Conservation (phyloP, 37 sponge, comb jelly and placozoan genomes). For the Oopsacas minuta region DNA sequence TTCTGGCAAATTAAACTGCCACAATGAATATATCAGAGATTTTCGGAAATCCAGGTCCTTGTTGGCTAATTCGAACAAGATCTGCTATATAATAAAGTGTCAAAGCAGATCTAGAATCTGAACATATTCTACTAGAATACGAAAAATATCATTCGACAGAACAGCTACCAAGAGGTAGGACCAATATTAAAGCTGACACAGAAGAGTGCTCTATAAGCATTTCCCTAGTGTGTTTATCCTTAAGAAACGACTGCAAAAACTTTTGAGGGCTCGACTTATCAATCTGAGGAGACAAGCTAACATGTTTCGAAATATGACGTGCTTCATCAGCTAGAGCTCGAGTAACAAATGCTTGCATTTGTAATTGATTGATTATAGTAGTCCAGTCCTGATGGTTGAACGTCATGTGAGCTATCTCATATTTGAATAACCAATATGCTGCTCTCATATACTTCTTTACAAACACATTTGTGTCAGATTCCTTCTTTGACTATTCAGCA, state of each 20-base stretch:
- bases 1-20: not conserved
- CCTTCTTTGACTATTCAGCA: not conserved
- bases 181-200: not conserved
- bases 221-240: not conserved
- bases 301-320: not conserved
- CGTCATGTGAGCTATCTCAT: not conserved
- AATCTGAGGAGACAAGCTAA: not conserved
- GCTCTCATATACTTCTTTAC: not conserved
- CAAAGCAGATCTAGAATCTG: not conserved
- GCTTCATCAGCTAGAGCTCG: not conserved
- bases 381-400: not conserved
- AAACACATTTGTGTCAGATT: not conserved
- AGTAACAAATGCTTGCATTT: not conserved
- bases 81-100: not conserved
- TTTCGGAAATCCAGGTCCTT: not conserved
- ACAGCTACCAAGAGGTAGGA: conserved; percentile 3
- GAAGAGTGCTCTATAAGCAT: not conserved
- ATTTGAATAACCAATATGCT: not conserved
- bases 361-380: not conserved
- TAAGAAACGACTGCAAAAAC: not conserved
- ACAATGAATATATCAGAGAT: not conserved
- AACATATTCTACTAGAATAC: not conserved
- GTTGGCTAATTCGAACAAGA: not conserved
- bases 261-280: not conserved
- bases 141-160: not conserved